These are phyloP conservation scores for Coremacera marginata DNA, from an alignment of 2,888 invertebrate species.

Conservation along the genomic window DNA sequence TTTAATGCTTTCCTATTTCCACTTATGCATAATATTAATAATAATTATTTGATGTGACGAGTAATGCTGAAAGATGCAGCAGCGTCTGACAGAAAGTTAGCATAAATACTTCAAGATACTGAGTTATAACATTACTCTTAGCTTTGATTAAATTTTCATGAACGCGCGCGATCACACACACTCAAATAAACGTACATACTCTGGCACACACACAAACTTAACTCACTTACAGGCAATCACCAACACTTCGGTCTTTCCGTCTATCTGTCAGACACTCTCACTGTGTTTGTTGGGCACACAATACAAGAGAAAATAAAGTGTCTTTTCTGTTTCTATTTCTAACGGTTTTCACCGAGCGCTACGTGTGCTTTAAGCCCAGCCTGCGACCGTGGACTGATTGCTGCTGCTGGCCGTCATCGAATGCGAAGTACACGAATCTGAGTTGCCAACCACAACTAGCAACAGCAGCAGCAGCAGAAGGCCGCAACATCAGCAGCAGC, in stretches of 20 bases:
- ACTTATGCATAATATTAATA: background rate
- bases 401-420: slow-evolving; percentile 37
- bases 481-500: no score
- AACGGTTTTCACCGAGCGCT: slow-evolving; percentile 34
- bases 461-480: slow-evolving; percentile 33
- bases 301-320: background rate
- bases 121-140: no score
- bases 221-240: slow-evolving; percentile 3
- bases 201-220: background rate
- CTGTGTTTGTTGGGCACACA: background rate
- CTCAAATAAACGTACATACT: no score
- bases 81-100: no score
- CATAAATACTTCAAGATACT: no score
- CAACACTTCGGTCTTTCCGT: background rate
- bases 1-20: no score
- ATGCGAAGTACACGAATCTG: slow-evolving; percentile 29
- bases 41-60: background rate
- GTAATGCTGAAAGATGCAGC: background rate
- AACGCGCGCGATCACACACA: no score
- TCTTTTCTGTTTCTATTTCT: background rate
- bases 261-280: background rate
- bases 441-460: slow-evolving; percentile 34
- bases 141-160: no score
- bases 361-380: slow-evolving; percentile 62
- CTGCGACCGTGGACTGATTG: slow-evolving; percentile 60